Evolutionary conservation across 2,797 vertebrate species (phyloP).

Genomic region (Diceros bicornis): DNA sequence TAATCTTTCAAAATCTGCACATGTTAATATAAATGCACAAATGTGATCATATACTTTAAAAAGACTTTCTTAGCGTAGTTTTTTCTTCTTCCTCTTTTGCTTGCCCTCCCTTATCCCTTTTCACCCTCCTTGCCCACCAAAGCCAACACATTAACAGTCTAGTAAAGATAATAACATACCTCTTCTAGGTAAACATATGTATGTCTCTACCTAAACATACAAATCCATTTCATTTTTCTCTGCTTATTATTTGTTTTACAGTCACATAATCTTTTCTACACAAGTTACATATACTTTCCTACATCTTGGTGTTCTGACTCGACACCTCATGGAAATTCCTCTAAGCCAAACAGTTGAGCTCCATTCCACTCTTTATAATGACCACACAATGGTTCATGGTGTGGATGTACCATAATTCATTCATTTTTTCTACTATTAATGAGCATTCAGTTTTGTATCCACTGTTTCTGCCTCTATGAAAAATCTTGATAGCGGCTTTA

Average conservation of each 20-base stretch:
- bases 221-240: neutral
- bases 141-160: neutral
- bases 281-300: neutral
- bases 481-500: neutral
- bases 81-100: neutral
- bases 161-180: neutral
- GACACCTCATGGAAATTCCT: neutral
- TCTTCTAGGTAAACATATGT: neutral
- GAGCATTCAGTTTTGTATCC: neutral
- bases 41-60: neutral
- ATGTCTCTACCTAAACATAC: neutral
- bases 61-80: neutral
- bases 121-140: neutral
- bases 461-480: neutral
- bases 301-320: neutral
- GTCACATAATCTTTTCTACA: neutral
- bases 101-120: neutral
- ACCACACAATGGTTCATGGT: neutral
- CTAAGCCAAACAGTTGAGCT: neutral
- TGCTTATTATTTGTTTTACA: slow-evolving; percentile 1
- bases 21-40: neutral
- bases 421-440: neutral
- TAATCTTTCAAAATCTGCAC: neutral
- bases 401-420: neutral
- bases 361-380: neutral